Evolutionary conservation across 2,888 invertebrate species (phyloP).

Genomic region (Altica lythri): DNA sequence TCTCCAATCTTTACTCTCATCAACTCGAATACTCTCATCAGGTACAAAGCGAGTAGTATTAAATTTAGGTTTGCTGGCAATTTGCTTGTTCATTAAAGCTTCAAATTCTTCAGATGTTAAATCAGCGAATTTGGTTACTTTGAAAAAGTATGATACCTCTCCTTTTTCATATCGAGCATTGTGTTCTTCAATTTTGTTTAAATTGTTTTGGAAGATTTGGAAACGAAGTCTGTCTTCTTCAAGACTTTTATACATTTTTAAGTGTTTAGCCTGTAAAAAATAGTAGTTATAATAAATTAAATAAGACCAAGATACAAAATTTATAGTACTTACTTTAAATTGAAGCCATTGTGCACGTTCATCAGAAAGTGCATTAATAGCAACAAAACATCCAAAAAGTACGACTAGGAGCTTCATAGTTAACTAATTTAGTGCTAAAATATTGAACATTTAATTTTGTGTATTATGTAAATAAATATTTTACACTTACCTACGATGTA

Average conservation of each 20-base stretch:
- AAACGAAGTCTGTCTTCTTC: slow-evolving; percentile 31
- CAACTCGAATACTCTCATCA: too few species aligned
- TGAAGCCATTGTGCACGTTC: too few species aligned
- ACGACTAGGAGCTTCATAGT: too few species aligned
- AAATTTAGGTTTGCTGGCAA: slow-evolving; percentile 1
- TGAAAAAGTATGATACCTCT: slow-evolving; percentile 30
- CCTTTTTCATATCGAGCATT: slow-evolving; percentile 33
- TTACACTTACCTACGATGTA: too few species aligned
- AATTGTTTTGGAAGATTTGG: slow-evolving; percentile 30
- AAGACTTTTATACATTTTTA: neutral
- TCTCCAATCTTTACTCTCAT: slow-evolving; percentile 65
- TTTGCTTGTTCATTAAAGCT: slow-evolving; percentile 9
- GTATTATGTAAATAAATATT: too few species aligned
- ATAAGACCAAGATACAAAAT: too few species aligned
- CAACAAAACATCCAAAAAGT: too few species aligned
- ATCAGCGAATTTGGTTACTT: slow-evolving; percentile 33
- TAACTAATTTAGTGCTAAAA: too few species aligned
- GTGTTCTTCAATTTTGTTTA: slow-evolving; percentile 35
- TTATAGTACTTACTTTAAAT: too few species aligned
- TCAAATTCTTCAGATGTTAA: slow-evolving; percentile 34
- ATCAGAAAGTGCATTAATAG: too few species aligned
- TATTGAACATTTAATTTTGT: too few species aligned
- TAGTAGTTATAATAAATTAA: too few species aligned
- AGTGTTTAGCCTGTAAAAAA: neutral
- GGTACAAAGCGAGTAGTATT: neutral